These are phyloP conservation scores for Entomobrya multifasciata DNA, from an alignment of 2,888 invertebrate species.

Conservation along the genomic window DNA sequence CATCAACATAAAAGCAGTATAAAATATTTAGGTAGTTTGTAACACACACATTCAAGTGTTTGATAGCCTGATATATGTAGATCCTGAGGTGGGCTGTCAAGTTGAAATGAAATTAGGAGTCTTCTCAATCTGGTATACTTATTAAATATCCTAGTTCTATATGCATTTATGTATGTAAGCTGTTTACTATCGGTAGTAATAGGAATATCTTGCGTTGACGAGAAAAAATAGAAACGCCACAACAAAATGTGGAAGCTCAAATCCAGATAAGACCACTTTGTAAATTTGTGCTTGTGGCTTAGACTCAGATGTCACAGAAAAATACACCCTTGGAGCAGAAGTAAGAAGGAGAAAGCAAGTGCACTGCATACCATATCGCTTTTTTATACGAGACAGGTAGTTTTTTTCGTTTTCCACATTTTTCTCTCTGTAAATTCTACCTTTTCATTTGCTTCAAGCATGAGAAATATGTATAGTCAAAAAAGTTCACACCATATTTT, in stretches of 20 bases:
- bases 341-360: background rate
- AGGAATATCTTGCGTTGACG: no score
- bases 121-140: no score
- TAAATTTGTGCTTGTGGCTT: conserved; percentile 19
- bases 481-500: background rate
- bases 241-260: background rate
- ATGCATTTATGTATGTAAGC: background rate
- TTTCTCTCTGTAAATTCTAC: background rate
- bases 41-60: background rate
- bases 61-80: background rate
- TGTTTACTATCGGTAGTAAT: background rate
- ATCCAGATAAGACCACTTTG: background rate
- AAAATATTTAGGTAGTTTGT: background rate
- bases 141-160: background rate
- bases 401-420: conserved; percentile 23
- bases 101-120: conserved; percentile 21
- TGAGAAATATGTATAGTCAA: background rate
- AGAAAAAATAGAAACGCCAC: no score
- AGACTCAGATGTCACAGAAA: conserved; percentile 29
- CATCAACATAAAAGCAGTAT: background rate
- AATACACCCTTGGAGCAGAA: background rate
- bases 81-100: background rate
- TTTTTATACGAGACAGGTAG: conserved; percentile 15
- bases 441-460: background rate
- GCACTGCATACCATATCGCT: background rate